phyloP scores from a whole-genome alignment of 2,797 vertebrate genomes.

The Oryzias dopingdopingensis region DNA sequence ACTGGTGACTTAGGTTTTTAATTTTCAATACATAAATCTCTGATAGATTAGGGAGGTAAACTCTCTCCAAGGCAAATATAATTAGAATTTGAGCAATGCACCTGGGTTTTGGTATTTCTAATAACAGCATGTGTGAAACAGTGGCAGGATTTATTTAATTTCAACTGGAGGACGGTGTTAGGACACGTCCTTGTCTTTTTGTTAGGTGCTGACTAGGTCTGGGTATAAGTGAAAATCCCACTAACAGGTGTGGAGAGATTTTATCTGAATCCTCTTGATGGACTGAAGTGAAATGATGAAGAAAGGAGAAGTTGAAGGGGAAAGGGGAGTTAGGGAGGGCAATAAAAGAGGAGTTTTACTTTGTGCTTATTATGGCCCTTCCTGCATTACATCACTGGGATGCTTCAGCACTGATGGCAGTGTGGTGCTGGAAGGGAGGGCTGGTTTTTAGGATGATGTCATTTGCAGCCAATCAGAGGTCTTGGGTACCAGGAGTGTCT shows the following conservation, averaged over 20 bases:
- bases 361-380: conserved; percentile 52
- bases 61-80: conserved; percentile 4
- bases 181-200: conserved; percentile 37
- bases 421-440: conserved; percentile 34
- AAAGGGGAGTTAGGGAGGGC: conserved; percentile 8
- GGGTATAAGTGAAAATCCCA: conserved; percentile 40
- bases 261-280: conserved; percentile 31
- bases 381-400: conserved; percentile 78
- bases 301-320: conserved; percentile 17
- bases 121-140: conserved; percentile 17
- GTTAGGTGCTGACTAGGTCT: conserved; percentile 34
- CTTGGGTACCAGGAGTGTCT: conserved; percentile 22
- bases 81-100: conserved; percentile 24
- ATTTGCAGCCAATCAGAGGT: conserved; percentile 69
- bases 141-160: conserved; percentile 58
- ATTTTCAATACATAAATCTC: not conserved
- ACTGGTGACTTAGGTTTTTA: conserved; percentile 12
- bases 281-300: conserved; percentile 37
- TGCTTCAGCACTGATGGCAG: conserved; percentile 77
- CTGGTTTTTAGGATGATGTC: conserved; percentile 70
- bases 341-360: conserved; percentile 32
- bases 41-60: not conserved
- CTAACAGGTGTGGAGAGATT: conserved; percentile 36
- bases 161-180: conserved; percentile 55
- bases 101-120: conserved; percentile 24